phyloP scores from a whole-genome alignment of 2,113 vertebrate species.

The Malaclemys terrapin region DNA sequence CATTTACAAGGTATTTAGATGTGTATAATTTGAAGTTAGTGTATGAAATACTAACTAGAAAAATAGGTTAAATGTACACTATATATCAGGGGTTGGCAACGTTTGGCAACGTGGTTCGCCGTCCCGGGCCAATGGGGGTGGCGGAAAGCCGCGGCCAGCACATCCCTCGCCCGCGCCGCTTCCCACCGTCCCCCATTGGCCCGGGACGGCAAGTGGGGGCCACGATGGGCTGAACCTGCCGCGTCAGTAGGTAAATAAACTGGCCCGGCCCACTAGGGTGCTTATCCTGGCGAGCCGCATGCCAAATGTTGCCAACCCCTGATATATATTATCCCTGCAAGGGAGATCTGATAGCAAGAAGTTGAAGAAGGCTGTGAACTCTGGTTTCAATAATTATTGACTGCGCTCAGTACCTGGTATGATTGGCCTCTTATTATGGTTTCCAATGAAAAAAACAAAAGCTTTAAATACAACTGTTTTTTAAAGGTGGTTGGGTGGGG shows the following conservation, averaged over 20 bases:
- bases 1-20: not conserved
- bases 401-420: not conserved
- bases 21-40: constrained; percentile 22
- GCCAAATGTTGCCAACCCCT: too few species aligned
- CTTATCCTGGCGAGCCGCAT: too few species aligned
- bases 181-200: too few species aligned
- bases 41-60: not conserved
- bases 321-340: not conserved
- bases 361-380: not conserved
- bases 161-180: too few species aligned
- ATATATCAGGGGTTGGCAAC: not conserved
- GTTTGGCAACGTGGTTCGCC: too few species aligned
- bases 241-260: too few species aligned
- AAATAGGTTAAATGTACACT: not conserved
- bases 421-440: not conserved
- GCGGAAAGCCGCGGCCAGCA: too few species aligned
- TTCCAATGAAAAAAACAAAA: not conserved
- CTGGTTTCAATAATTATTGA: not conserved
- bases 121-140: too few species aligned
- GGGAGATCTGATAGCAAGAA: not conserved
- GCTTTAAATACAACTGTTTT: not conserved
- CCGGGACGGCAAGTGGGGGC: too few species aligned
- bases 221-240: too few species aligned
- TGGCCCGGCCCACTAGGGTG: too few species aligned
- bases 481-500: not conserved